Evolutionary conservation across 1,140 invertebrate species (phyloP).

Genomic region (Eumeta japonica): DNA sequence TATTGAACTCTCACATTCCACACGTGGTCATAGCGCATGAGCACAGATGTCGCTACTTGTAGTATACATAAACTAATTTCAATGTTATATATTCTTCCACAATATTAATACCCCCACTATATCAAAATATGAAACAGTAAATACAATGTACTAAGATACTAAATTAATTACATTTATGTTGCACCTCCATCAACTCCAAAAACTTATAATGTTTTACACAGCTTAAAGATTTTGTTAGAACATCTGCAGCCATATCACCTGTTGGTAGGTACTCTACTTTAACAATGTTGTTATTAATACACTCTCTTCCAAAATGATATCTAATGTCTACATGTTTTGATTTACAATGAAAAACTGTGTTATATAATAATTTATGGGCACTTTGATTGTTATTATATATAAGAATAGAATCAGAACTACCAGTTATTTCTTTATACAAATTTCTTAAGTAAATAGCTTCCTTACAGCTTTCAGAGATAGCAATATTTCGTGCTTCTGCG

Average conservation of each 20-base stretch:
- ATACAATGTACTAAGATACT: neutral
- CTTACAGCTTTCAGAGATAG: conserved; percentile 18
- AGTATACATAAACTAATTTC: no score
- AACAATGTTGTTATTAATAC: conserved; percentile 3
- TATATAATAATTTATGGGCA: no score
- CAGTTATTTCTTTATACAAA: conserved; percentile 8
- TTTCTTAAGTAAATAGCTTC: conserved; percentile 19
- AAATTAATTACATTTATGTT: conserved; percentile 3
- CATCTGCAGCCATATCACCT: conserved; percentile 9
- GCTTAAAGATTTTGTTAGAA: conserved; percentile 9
- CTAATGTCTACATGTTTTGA: conserved; percentile 7
- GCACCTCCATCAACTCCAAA: conserved; percentile 4
- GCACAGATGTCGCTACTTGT: no score
- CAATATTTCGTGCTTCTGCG: conserved; percentile 42
- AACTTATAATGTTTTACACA: conserved; percentile 9
- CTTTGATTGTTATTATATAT: no score
- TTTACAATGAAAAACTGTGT: no score
- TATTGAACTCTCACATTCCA: no score
- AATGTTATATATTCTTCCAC: no score
- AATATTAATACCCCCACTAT: conserved; percentile 1
- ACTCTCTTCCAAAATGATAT: conserved; percentile 4
- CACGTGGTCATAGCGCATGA: no score
- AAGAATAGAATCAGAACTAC: no score
- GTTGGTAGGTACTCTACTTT: conserved; percentile 8
- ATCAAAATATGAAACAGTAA: neutral